Conservation (phyloP, 2,888 invertebrate genomes). For the Macrophya annulata region DNA sequence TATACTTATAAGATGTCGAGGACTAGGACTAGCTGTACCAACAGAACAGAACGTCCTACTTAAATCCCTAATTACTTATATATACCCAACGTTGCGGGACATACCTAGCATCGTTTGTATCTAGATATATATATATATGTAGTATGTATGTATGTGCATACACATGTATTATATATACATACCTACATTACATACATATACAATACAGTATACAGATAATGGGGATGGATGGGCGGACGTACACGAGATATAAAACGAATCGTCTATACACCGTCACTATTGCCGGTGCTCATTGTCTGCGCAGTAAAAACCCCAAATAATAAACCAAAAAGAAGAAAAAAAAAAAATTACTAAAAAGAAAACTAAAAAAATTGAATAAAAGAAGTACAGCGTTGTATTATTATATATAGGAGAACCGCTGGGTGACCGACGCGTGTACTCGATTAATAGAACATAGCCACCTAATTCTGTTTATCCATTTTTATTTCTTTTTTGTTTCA, state of each 20-base stretch:
- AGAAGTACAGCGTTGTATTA: neutral
- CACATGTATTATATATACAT: no score
- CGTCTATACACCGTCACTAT: neutral
- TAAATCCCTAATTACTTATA: constrained; percentile 14
- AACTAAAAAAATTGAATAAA: neutral
- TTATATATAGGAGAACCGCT: neutral
- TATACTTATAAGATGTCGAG: neutral
- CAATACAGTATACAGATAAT: neutral
- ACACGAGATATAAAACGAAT: constrained; percentile 1
- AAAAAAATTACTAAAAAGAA: neutral
- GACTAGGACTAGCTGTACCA: neutral
- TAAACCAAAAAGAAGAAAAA: neutral
- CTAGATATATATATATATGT: no score
- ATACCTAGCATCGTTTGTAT: neutral
- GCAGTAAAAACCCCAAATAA: neutral
- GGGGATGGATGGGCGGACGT: neutral
- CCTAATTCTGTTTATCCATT: constrained; percentile 8
- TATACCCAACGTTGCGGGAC: constrained; percentile 6
- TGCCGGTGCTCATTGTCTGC: neutral
- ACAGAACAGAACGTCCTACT: constrained; percentile 2
- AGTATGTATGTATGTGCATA: no score
- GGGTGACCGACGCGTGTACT: neutral
- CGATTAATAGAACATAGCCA: constrained; percentile 4
- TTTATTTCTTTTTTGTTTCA: neutral
- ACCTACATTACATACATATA: neutral